Conservation (phyloP, 2,888 invertebrate genomes). For the Lasioglossum pauxillum region DNA sequence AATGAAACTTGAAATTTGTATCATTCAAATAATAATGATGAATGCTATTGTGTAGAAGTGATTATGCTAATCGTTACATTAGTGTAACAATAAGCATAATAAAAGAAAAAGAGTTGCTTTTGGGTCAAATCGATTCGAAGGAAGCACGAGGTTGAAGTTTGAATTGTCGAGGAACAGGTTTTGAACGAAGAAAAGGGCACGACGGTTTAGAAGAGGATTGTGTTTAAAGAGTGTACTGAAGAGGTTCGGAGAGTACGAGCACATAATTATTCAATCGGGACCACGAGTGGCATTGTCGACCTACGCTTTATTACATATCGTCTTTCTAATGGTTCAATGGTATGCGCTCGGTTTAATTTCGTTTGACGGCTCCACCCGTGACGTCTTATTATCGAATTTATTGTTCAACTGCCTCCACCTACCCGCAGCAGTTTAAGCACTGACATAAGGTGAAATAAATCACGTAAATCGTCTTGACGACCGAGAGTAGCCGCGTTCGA, state of each 20-base stretch:
- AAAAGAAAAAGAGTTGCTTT: not conserved
- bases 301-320: conserved; percentile 75
- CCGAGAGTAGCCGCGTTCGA: conserved; percentile 53
- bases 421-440: conserved; percentile 48
- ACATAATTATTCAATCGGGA: conserved; percentile 77
- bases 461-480: conserved; percentile 48
- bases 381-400: conserved; percentile 70
- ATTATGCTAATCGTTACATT: not conserved
- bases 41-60: not conserved
- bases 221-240: conserved; percentile 44
- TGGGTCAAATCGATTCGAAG: not conserved
- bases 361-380: conserved; percentile 67
- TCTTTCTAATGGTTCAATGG: conserved; percentile 59
- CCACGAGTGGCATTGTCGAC: conserved; percentile 71
- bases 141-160: not conserved
- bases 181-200: not conserved
- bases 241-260: conserved; percentile 39
- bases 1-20: not conserved
- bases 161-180: not conserved
- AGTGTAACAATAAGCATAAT: not conserved
- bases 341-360: conserved; percentile 70
- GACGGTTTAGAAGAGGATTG: not conserved
- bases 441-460: conserved; percentile 62
- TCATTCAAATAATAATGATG: not conserved
- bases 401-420: conserved; percentile 61